Evolutionary conservation across 2,888 invertebrate genomes (phyloP), one percentile per base, ranked within the genome.

Genomic region (Hirtodrosophila histrioides): DNA sequence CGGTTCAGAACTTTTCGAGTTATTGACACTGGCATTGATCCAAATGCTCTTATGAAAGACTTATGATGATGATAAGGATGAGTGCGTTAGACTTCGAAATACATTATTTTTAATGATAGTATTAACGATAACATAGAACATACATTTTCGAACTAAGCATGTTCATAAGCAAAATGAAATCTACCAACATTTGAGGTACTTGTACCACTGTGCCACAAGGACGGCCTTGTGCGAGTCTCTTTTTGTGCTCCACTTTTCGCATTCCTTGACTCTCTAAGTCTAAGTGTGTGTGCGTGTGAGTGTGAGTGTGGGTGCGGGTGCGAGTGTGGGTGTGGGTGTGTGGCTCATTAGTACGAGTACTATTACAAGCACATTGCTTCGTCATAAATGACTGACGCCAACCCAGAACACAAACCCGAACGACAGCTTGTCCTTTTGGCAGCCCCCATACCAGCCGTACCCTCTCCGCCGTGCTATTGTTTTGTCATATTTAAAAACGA

Each of bases 401-500:
- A 27, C 57, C 33, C 63, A 63, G 58, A 48, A 33, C 60, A 63
- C 51, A 43, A 66, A 45, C 60, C 45, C 50, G 36, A 49, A 62
- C 84, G 46, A 73, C 81, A 81, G 84, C 80, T 76, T 83, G 84
- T 73, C 58, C 62, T 80, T 79, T 66, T 71, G 66, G 62, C 62
- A 66, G 71, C 24, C 54, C 24, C 3, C 33, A 27, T 33, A n/a
- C 23, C 29, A n/a, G 12, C 60, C 7, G 12, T 11, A n/a, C n/a
- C 55, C 5, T 11, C 11, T 54, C n/a, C 4, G 33, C 10, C 7
- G 54, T 51, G 69, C 65, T 57, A 82, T 87, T 82, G 85, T 85
- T 87, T 82, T 85, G 85, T 87, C 88, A 87, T 82, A 87, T 87
- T 82, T 87, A 87, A 82, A 87, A 85, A 81, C 69, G 88, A 81